These are phyloP conservation scores for Petroica traversi DNA, from an alignment of 2,113 vertebrate species.

Conservation along the genomic window DNA sequence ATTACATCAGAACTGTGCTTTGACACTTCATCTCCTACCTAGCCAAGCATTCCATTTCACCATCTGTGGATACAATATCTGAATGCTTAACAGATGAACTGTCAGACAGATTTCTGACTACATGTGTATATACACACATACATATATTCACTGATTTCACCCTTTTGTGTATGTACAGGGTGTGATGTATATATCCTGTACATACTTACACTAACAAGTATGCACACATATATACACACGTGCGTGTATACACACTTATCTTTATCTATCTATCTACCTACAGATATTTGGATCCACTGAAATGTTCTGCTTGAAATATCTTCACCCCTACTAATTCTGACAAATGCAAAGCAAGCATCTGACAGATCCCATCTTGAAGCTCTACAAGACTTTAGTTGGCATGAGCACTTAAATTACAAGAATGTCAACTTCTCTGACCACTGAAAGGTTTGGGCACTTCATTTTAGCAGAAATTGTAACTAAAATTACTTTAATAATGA, in stretches of 20 bases:
- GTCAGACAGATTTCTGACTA: not conserved
- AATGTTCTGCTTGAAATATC: not conserved
- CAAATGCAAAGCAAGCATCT: not conserved
- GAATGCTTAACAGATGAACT: not conserved
- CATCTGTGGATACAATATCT: not conserved
- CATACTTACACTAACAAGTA: not conserved
- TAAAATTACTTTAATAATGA: not conserved
- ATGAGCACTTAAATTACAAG: not conserved
- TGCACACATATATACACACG: too few relatives aligned
- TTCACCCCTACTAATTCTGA: not conserved
- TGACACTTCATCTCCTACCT: not conserved
- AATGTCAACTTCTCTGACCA: not conserved
- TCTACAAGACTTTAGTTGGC: not conserved
- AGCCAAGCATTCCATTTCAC: not conserved
- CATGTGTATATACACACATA: rapidly evolving
- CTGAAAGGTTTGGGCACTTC: not conserved
- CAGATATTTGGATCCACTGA: not conserved
- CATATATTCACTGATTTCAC: rapidly evolving
- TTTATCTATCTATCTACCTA: not conserved
- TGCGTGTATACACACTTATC: not conserved
- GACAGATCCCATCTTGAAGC: not conserved
- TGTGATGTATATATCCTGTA: not conserved
- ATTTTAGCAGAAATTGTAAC: not conserved
- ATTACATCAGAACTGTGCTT: not conserved
- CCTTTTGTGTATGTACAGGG: not conserved